Evolutionary conservation across 2,797 vertebrate genomes (phyloP), one percentile per base, ranked within the genome.

Genomic region (Hemibagrus guttatus): DNA sequence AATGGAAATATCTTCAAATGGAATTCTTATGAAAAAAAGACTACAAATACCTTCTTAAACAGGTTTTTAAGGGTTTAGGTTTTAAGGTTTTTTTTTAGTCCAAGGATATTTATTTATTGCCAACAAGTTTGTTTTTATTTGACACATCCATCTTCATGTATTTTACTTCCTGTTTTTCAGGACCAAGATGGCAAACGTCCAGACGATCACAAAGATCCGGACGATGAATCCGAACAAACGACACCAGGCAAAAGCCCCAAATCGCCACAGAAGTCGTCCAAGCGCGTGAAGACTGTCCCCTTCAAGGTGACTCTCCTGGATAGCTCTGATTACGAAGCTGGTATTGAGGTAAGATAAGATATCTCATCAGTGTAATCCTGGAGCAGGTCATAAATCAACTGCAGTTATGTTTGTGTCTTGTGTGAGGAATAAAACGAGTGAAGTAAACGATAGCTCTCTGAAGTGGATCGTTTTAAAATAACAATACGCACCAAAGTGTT

Each of bases 301-400:
- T 99, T 98, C 94, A 98, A 96, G 92, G 96, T 99, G 91, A 96
- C 96, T 13, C 95, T 99, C 89, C 94, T 99, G 26, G 98, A 99
- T 91, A 95, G 96, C 52, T 96, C 97, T 0, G 97, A 97, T 88
- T 98, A 96, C 0, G 97, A 99, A 90, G 97, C 95, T 1, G 97
- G 97, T 92, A 96, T 97, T 84, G 98, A 99, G 97, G 98, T 99
- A 95, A 61, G 95, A 71, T 59, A 35, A 84, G 68, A 84, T 75
- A 39, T 76, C 59, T 56, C 58, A 82, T 52, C 58, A 16, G 7
- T 61, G 26, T 58, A 80, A 74, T 54, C 13, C 69, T 66, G 61
- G 58, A 68, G 3, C 72, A 28, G 71, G 46, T 78, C 86, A 56
- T 68, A 78, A 76, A 87, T 69, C 31, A 39, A 46, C 61, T 76